Percentiles rank a stretch among this genome's conserved stretches.
These are phyloP conservation scores for Pachyuromys duprasi DNA, from an alignment of 2,797 vertebrate genomes.

Conservation along the genomic window DNA sequence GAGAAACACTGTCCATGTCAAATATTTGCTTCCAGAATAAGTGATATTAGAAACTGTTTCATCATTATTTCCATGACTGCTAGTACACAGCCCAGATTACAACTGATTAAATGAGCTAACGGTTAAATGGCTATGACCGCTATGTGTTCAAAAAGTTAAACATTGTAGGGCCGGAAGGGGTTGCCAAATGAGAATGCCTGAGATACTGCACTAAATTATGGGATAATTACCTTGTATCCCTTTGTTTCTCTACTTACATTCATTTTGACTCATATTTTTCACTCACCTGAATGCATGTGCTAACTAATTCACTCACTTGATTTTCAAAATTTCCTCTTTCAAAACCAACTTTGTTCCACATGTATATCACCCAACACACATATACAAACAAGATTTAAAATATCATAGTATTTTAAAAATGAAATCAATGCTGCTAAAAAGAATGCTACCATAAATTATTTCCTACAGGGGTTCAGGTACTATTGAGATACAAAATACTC, in stretches of 20 bases:
- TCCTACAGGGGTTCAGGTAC: background rate
- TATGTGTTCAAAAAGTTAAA: background rate
- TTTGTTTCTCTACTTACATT: background rate
- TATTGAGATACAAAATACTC: background rate
- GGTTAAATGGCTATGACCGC: background rate
- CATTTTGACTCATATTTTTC: background rate
- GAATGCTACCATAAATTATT: background rate
- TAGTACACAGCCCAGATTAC: background rate
- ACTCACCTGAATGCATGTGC: background rate
- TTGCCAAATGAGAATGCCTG: background rate
- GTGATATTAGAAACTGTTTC: background rate
- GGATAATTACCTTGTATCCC: too few relatives aligned
- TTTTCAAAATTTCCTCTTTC: background rate
- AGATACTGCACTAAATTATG: background rate
- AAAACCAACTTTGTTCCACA: background rate
- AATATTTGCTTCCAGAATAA: background rate
- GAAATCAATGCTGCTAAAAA: background rate
- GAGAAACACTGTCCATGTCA: background rate
- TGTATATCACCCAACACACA: background rate
- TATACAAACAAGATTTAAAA: background rate
- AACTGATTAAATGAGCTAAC: constrained; percentile 9
- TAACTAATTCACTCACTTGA: background rate
- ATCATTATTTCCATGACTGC: background rate
- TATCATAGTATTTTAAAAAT: background rate
- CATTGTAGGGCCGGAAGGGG: background rate